Evolutionary conservation across 1,140 invertebrate species (phyloP), one percentile per base, ranked within the genome.

Genomic region (Eriosoma lanigerum): DNA sequence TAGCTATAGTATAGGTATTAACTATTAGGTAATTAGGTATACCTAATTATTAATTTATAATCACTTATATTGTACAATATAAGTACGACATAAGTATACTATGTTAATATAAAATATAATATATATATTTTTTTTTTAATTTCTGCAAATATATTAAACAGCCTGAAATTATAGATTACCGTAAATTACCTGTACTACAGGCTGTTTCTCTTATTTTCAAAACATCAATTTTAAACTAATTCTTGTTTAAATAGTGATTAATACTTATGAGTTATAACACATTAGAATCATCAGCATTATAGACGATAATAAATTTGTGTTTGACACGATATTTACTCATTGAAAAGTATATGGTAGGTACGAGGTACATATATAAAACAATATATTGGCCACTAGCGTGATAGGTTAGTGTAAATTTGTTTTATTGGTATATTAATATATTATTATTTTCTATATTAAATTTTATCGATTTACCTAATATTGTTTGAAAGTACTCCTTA

Each of bases 371-470:
- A n/a, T n/a, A 38, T 38, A 38, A 38, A 38, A 3, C 21, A 3
- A 10, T 68, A 1, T 2, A 24, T n/a, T 38, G 17, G 46, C n/a
- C 38, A 24, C 64, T 68, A 68, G 64, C 64, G 64, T 68, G 64
- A 68, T 68, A 46, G 64, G 32, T 68, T 46, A 15, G n/a, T 32
- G 38, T 46, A n/a, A 46, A 9, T 68, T 68, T 68, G 21, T 66
- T 68, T 68, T 68, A 68, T 68, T 46, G 38, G 8, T 32, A 24
- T 68, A 17, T n/a, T 46, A n/a, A n/a, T n/a, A n/a, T n/a, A n/a
- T n/a, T n/a, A 66, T 68, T 68, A 68, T 46, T 21, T 68, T 46
- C n/a, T 46, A 46, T 68, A 44, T 68, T 21, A 68, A 68, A 44
- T 46, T 68, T 17, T 46, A 46, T 68, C 21, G n/a, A 68, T 68